A percentile compares a stretch with the other conserved stretches of the same genome.
These are phyloP conservation scores for Leptinotarsa tumamoca DNA, from an alignment of 2,888 invertebrate genomes.

Conservation along the genomic window DNA sequence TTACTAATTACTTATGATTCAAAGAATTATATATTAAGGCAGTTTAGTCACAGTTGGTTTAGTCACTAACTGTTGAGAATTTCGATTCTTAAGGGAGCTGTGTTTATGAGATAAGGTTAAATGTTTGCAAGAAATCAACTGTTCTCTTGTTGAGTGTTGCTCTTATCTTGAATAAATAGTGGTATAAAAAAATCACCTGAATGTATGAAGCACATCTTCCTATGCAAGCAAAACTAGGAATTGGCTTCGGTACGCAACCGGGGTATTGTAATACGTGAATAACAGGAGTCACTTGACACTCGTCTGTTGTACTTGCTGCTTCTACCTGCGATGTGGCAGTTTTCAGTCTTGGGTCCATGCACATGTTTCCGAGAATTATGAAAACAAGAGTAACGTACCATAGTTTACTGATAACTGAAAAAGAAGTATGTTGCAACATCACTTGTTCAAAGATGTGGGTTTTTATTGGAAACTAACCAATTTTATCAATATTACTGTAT, in stretches of 20 bases:
- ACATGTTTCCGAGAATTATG: slow-evolving; percentile 60
- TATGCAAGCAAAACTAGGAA: slow-evolving; percentile 93
- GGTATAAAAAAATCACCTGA: slow-evolving; percentile 73
- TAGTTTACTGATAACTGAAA: slow-evolving; percentile 26
- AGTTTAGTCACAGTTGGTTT: no score
- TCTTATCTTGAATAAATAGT: no score
- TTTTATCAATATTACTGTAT: neutral
- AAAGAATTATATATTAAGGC: no score
- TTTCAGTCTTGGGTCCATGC: slow-evolving; percentile 60
- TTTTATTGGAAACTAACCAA: neutral
- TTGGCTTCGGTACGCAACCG: slow-evolving; percentile 92
- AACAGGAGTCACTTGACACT: slow-evolving; percentile 91
- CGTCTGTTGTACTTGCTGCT: slow-evolving; percentile 72
- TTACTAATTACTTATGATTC: no score
- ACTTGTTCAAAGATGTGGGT: no score
- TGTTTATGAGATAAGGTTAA: no score
- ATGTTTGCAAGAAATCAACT: no score
- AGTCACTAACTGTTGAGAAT: no score
- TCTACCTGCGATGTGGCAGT: slow-evolving; percentile 50
- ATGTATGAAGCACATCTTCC: slow-evolving; percentile 92
- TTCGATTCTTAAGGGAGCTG: no score
- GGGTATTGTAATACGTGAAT: slow-evolving; percentile 92
- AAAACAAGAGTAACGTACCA: slow-evolving; percentile 54
- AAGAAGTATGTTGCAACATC: neutral
- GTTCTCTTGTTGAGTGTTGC: no score